A percentile compares a stretch with the other conserved stretches of the same genome.
These are phyloP conservation scores for Paratilapia polleni DNA, from an alignment of 2,113 vertebrate genomes.

Conservation along the genomic window DNA sequence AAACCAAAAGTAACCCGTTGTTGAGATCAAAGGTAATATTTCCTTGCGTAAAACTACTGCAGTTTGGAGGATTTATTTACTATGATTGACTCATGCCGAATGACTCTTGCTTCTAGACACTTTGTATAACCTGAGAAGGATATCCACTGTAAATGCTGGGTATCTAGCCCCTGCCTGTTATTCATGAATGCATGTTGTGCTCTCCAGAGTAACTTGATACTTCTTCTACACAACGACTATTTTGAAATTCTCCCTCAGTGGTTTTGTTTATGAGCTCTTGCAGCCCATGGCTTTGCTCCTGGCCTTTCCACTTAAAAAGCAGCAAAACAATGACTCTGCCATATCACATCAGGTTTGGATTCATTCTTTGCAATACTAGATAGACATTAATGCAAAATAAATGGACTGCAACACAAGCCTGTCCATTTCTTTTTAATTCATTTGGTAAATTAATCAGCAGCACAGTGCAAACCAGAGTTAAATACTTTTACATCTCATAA, in stretches of 20 bases:
- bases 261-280: constrained; percentile 43
- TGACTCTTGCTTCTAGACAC: constrained; percentile 37
- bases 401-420: constrained; percentile 45
- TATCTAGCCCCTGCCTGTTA: constrained; percentile 43
- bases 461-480: not conserved
- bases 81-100: not conserved
- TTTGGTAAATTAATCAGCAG: constrained; percentile 47
- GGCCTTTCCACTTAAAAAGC: constrained; percentile 36
- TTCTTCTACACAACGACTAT: constrained; percentile 23
- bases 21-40: not conserved
- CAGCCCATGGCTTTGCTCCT: constrained; percentile 22
- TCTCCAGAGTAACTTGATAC: constrained; percentile 46
- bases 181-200: constrained; percentile 57
- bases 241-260: constrained; percentile 33
- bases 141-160: constrained; percentile 34
- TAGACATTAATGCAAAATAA: constrained; percentile 23
- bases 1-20: not conserved
- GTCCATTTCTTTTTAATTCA: constrained; percentile 60
- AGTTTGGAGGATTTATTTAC: constrained; percentile 11
- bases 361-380: constrained; percentile 54
- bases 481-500: not conserved
- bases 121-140: constrained; percentile 48
- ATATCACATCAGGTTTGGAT: constrained; percentile 25
- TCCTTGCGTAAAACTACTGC: not conserved
- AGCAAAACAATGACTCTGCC: constrained; percentile 32